A percentile compares a stretch with the other conserved stretches of the same genome.
These are phyloP conservation scores for Drosophila sp. DNA, from an alignment of 1,140 invertebrate genomes.

Conservation along the genomic window DNA sequence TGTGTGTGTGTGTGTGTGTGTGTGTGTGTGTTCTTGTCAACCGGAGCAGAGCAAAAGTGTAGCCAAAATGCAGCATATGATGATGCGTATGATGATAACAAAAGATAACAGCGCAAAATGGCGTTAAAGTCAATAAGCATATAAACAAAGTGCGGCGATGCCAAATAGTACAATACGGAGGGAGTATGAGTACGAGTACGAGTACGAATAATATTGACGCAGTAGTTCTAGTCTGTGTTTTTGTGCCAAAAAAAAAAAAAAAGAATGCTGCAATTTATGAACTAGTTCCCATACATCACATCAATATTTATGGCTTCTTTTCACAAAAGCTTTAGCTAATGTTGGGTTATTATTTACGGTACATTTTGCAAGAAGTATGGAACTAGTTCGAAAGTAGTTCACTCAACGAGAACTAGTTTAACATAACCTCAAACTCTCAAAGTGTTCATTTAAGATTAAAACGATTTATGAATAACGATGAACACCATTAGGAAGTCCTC, in stretches of 20 bases:
- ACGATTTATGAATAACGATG: too few relatives aligned
- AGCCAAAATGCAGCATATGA: slow-evolving; percentile 19
- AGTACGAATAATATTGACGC: background rate
- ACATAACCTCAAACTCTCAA: too few relatives aligned
- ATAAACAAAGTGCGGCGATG: slow-evolving; percentile 15
- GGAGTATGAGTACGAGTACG: background rate
- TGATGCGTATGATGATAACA: slow-evolving; percentile 24
- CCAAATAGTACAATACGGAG: background rate
- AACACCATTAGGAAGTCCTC: too few relatives aligned
- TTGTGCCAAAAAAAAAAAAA: background rate
- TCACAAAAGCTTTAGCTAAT: background rate
- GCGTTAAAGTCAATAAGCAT: slow-evolving; percentile 21
- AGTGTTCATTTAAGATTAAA: too few relatives aligned
- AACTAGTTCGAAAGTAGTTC: too few relatives aligned
- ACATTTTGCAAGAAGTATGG: background rate
- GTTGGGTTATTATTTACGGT: background rate
- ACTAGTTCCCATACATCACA: background rate
- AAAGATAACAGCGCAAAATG: slow-evolving; percentile 14
- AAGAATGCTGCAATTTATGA: background rate
- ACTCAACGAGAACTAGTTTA: too few relatives aligned
- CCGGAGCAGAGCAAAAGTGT: slow-evolving; percentile 3
- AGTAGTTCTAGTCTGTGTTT: background rate
- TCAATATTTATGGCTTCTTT: background rate
- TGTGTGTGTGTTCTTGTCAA: slow-evolving; percentile 3
- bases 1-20: background rate